A percentile compares a stretch with the other conserved stretches of the same genome.
phyloP scores from a whole-genome alignment of 2,888 invertebrate genomes.

The Scelioninae gen. 1 region DNA sequence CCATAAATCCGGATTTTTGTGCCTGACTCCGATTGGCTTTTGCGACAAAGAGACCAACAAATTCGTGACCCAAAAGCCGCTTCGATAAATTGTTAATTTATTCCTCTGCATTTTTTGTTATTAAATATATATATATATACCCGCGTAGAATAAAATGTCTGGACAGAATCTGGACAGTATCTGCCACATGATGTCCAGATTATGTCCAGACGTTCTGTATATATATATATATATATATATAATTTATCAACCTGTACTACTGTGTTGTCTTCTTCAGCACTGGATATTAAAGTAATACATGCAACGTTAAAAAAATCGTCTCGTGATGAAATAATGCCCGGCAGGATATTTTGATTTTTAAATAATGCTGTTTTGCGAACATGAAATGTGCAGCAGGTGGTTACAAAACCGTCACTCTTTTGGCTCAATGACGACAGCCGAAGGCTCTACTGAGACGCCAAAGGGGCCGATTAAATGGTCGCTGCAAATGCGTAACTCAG shows the following conservation, averaged over 20 bases:
- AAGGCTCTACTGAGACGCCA: conserved; percentile 67
- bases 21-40: conserved; percentile 77
- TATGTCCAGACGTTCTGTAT: too few relatives aligned
- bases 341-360: conserved; percentile 63
- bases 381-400: conserved; percentile 78
- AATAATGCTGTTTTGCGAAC: conserved; percentile 40
- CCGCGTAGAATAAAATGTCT: too few relatives aligned
- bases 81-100: conserved; percentile 43
- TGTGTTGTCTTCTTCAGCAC: conserved; percentile 18
- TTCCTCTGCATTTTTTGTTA: neutral
- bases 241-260: conserved; percentile 43
- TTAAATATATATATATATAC: too few relatives aligned
- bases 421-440: conserved; percentile 69
- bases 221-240: conserved; percentile 19
- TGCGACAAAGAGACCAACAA: conserved; percentile 29
- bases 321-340: conserved; percentile 64
- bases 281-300: conserved; percentile 7
- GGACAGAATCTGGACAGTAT: too few relatives aligned
- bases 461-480: conserved; percentile 73
- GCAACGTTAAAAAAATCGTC: conserved; percentile 28
- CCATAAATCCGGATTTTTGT: conserved; percentile 81
- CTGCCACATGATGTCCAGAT: too few relatives aligned
- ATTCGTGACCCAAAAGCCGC: conserved; percentile 31
- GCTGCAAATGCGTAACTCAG: conserved; percentile 79
- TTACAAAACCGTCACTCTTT: conserved; percentile 72